Evolutionary conservation across 2,888 invertebrate genomes (phyloP).

Genomic region (Tetranychus piercei): DNA sequence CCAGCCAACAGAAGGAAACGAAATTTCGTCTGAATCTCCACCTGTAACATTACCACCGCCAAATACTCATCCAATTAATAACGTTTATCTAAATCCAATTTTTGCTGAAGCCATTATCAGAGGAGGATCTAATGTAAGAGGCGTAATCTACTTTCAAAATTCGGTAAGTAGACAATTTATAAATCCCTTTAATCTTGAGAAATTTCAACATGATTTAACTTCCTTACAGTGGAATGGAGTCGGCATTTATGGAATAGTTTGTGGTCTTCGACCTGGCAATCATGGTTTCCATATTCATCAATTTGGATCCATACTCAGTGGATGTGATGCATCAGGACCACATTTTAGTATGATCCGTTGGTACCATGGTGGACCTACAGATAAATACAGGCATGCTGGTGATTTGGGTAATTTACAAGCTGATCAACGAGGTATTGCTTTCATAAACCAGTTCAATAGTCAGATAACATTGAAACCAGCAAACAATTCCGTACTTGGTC

Average conservation of each 20-base stretch:
- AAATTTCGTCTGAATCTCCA: neutral
- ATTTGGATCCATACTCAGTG: neutral
- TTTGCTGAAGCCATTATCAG: neutral
- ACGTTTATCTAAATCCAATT: neutral
- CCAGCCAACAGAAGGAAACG: neutral
- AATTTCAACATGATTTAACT: neutral
- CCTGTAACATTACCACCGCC: neutral
- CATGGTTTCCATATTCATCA: constrained; percentile 11
- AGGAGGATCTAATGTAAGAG: neutral
- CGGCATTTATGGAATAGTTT: neutral
- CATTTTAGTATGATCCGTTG: neutral
- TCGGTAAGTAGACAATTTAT: neutral
- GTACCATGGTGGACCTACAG: constrained; percentile 23
- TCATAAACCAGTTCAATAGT: constrained; percentile 12
- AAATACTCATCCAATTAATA: neutral
- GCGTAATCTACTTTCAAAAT: neutral
- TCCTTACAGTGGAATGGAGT: neutral
- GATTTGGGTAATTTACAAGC: constrained; percentile 16
- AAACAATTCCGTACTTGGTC: constrained; percentile 10
- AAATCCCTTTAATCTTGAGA: neutral
- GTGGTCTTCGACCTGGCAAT: constrained; percentile 6
- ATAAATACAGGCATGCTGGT: constrained; percentile 3
- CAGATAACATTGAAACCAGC: constrained; percentile 5
- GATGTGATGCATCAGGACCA: neutral
- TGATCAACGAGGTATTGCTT: constrained; percentile 14